A percentile compares a stretch with the other conserved stretches of the same genome.
Conservation (phyloP, 2,797 vertebrate species). For the Microhierax caerulescens region DNA sequence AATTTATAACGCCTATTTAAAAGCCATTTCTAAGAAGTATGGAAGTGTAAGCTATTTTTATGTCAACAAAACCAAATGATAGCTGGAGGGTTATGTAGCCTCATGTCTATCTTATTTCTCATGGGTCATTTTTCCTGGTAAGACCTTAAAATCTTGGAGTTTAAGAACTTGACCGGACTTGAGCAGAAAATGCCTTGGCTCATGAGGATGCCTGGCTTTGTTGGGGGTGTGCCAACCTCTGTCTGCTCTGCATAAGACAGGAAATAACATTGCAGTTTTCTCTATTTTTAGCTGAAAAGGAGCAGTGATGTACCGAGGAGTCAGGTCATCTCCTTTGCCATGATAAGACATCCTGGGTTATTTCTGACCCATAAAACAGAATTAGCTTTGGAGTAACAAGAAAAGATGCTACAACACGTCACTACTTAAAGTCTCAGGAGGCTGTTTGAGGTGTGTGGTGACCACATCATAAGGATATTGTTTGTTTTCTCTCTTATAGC, state of each 20-base stretch:
- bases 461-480: neutral
- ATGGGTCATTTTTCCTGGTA: neutral
- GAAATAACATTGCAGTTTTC: neutral
- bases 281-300: neutral
- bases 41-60: neutral
- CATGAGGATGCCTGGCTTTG: neutral
- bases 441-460: neutral
- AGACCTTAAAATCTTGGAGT: neutral
- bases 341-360: neutral
- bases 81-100: neutral
- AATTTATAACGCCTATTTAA: neutral
- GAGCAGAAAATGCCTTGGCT: neutral
- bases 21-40: neutral
- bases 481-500: neutral
- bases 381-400: neutral
- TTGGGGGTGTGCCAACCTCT: neutral
- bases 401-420: neutral
- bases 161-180: neutral
- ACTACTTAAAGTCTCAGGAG: neutral
- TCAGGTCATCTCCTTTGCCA: neutral
- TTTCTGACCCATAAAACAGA: neutral
- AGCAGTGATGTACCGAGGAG: neutral
- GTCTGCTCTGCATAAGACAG: neutral
- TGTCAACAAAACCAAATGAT: neutral
- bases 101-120: neutral